Conservation (phyloP, 2,113 vertebrate genomes). For the Crotalus viridis region DNA sequence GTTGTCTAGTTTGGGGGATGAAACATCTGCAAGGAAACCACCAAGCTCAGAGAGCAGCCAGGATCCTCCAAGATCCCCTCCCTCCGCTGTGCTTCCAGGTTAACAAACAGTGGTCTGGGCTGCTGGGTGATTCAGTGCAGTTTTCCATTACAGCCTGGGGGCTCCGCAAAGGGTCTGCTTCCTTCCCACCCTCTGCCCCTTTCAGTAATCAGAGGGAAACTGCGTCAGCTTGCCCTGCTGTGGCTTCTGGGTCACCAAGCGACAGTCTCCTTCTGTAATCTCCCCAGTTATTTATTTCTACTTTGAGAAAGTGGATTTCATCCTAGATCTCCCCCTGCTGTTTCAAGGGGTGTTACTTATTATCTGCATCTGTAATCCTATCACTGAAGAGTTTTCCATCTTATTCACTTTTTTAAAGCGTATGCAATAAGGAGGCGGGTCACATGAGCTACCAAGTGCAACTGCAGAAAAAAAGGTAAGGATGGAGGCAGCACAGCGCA, state of each 20-base stretch:
- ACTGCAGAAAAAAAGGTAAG: neutral
- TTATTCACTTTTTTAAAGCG: neutral
- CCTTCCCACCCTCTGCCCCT: neutral
- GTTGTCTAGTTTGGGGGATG: too few species aligned
- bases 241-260: too few species aligned
- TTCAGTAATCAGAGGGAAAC: neutral
- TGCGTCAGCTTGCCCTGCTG: neutral
- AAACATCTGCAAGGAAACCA: too few species aligned
- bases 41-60: too few species aligned
- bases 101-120: neutral
- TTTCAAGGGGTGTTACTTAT: neutral
- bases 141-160: neutral
- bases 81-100: neutral
- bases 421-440: neutral
- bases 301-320: neutral
- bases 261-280: neutral
- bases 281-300: neutral
- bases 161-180: neutral
- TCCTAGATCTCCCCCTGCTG: neutral
- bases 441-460: neutral
- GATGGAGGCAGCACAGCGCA: neutral
- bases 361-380: neutral
- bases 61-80: too few species aligned
- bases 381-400: neutral
- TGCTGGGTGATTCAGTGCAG: neutral